Conservation (phyloP, 2,113 vertebrate species). For the Xenopus laevis region DNA sequence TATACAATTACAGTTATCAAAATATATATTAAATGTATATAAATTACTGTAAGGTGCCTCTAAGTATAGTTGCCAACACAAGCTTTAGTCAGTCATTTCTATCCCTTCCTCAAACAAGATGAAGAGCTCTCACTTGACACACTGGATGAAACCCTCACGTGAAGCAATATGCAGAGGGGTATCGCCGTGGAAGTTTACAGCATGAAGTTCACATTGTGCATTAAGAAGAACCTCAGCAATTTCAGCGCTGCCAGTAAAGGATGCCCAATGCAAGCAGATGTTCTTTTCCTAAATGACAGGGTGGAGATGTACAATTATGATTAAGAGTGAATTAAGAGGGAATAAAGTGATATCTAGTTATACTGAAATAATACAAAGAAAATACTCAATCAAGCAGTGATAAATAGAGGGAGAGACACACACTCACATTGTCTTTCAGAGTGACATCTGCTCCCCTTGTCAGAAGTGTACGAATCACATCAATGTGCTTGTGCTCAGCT, state of each 20-base stretch:
- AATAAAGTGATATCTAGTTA: too few species aligned
- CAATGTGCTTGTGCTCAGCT: conserved; percentile 83
- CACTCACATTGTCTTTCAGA: conserved; percentile 78
- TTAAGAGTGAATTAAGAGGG: neutral
- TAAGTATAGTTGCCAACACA: too few species aligned
- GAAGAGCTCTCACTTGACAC: conserved; percentile 75
- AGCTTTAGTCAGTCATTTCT: too few species aligned
- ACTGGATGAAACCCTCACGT: conserved; percentile 81
- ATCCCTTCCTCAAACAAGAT: too few species aligned
- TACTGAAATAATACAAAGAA: too few species aligned
- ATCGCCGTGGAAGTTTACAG: conserved; percentile 83
- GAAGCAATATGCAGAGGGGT: conserved; percentile 85
- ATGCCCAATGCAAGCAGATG: conserved; percentile 88
- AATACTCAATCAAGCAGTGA: too few species aligned
- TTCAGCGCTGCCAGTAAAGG: conserved; percentile 81
- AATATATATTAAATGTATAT: too few species aligned
- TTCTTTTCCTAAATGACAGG: conserved; percentile 74
- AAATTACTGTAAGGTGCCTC: too few species aligned
- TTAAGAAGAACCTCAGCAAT: conserved; percentile 86
- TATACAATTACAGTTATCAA: too few species aligned
- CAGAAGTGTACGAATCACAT: conserved; percentile 78
- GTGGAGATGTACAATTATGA: neutral
- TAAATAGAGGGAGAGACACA: too few species aligned
- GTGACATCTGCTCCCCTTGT: conserved; percentile 82
- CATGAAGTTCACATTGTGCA: conserved; percentile 77